A percentile compares a stretch with the other conserved stretches of the same genome.
These are phyloP conservation scores for Ommatoiulus sabulosus DNA, from an alignment of 2,888 invertebrate species.

Conservation along the genomic window DNA sequence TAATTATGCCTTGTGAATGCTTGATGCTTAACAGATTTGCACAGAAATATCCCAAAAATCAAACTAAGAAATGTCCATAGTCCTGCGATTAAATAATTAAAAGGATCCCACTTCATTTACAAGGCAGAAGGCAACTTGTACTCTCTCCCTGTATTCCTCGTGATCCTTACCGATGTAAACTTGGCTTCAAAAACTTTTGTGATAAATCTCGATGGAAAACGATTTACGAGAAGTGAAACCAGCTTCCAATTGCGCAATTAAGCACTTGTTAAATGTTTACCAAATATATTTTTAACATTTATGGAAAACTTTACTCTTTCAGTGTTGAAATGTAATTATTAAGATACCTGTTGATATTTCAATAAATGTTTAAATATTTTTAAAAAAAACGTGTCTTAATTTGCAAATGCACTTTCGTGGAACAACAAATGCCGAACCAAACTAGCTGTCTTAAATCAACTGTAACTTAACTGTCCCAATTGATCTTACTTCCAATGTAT, in stretches of 20 bases:
- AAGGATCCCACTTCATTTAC: neutral
- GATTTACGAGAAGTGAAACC: neutral
- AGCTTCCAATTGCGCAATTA: neutral
- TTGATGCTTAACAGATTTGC: no score
- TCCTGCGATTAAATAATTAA: neutral
- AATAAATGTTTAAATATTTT: conserved; percentile 38
- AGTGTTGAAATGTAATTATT: conserved; percentile 1
- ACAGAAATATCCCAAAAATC: no score
- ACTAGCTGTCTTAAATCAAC: no score
- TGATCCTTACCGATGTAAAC: neutral
- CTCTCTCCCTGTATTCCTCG: neutral
- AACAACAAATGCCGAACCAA: no score
- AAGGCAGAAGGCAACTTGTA: neutral
- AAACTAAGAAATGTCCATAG: no score
- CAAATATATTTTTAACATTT: conserved; percentile 36
- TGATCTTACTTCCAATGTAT: no score
- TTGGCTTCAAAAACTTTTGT: conserved; percentile 2
- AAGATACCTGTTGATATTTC: conserved; percentile 1
- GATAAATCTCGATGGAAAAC: neutral
- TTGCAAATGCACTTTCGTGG: no score
- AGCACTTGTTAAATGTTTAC: conserved; percentile 11
- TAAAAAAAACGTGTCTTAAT: neutral
- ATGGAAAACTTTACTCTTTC: conserved; percentile 21
- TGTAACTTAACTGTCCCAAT: no score
- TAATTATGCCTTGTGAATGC: neutral